Evolutionary conservation across 35 echinoderm and acorn worm genomes (phyloP), one percentile per base, ranked within the genome.

Genomic region (Strongylocentrotus purpuratus): DNA sequence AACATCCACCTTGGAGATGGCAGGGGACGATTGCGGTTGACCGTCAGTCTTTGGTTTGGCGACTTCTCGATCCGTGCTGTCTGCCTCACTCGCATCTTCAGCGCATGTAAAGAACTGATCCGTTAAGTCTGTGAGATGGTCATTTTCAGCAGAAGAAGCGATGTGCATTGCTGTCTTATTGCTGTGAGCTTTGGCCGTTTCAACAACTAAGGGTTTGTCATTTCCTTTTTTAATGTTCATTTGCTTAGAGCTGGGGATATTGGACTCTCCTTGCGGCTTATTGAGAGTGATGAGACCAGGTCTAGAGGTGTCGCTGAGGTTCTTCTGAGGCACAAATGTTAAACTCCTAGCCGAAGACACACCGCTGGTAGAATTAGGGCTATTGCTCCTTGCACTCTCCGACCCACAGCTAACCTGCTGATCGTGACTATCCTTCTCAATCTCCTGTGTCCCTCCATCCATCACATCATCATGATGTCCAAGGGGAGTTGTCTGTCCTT

Each of bases 281-380:
- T 28, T 78, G 22, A 78, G 20, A 78, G 65, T 22, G 28, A 78
- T 78, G 5, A 78, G 65, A 33, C 87, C 87, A 89, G 12, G 32
- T 25, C 33, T 89, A 20, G 33, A 18, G 25, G 87, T 5, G 25
- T n/a, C n/a, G n/a, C n/a, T n/a, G n/a, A n/a, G n/a, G n/a, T 89
- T 33, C 33, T 89, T 89, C 20, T 89, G 87, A 89, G 87, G 87
- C 32, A 89, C 32, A 89, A 17, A 89, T 7, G 87, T 89, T 45
- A 31, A 89, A 58, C 91, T 93, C 91, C 10, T 93, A 58, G 91
- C 91, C n/a, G 91, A 93, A 3, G 91, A 93, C 46, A 93, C 91
- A 47, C 91, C 91, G 58, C 91, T 93, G 45, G 91, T 93, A 46
- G 91, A 93, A 58, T 47, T 93, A 4, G 91, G 91, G 25, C 91